Conservation (phyloP, 2,113 vertebrate species). For the Syngnathus typhle region DNA sequence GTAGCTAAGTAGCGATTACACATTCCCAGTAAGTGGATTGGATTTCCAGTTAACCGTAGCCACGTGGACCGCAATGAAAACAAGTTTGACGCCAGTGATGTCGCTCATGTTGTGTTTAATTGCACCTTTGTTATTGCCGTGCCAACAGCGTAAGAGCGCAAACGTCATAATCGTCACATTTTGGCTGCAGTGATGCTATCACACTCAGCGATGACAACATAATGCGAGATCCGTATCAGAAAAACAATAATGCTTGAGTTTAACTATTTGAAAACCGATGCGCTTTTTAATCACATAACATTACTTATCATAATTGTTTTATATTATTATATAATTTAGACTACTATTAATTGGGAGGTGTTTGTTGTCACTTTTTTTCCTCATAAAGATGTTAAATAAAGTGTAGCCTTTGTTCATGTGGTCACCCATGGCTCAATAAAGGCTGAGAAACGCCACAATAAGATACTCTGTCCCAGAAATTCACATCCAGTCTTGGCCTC, state of each 20-base stretch:
- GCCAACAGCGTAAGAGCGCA: not conserved
- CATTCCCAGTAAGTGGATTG: not conserved
- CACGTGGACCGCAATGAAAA: not conserved
- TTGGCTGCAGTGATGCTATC: not conserved
- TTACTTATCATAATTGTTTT: too few relatives aligned
- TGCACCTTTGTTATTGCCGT: not conserved
- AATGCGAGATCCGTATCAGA: not conserved
- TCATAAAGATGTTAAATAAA: not conserved
- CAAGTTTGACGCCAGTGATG: not conserved
- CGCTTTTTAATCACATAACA: not conserved
- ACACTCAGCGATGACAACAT: not conserved
- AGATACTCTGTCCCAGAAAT: constrained; percentile 38
- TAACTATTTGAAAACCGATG: not conserved
- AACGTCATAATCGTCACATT: constrained; percentile 15
- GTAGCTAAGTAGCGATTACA: not conserved
- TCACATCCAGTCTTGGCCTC: constrained; percentile 45
- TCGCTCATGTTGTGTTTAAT: not conserved
- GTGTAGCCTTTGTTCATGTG: too few relatives aligned
- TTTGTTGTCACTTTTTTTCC: too few relatives aligned
- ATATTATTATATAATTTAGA: too few relatives aligned
- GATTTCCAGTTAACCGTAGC: not conserved
- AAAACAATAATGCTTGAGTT: constrained; percentile 3
- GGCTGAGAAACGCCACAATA: constrained; percentile 33
- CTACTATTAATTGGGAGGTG: too few relatives aligned
- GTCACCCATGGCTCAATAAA: not conserved